These are phyloP conservation scores for Lampris megalopsis DNA, from an alignment of 2,113 vertebrate genomes.

Conservation along the genomic window DNA sequence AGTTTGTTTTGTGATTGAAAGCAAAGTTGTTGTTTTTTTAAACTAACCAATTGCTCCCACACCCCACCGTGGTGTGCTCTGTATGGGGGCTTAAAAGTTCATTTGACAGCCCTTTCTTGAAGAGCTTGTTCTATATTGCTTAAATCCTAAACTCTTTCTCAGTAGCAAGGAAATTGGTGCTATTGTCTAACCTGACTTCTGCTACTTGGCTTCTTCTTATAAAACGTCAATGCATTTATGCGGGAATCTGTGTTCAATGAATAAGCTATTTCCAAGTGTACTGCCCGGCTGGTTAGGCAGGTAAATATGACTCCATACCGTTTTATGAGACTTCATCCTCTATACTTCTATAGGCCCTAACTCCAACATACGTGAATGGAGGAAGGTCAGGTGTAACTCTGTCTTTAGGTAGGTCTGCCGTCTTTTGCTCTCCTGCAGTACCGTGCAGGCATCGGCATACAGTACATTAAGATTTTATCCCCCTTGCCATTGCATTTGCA, in stretches of 20 bases:
- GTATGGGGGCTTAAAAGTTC: neutral
- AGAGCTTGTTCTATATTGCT: no score
- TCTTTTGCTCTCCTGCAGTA: conserved; percentile 13
- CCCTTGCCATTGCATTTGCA: neutral
- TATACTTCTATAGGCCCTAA: neutral
- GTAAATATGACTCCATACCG: neutral
- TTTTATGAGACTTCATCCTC: neutral
- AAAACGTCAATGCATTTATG: neutral
- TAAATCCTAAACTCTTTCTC: no score
- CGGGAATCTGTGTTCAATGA: neutral
- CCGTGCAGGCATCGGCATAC: neutral
- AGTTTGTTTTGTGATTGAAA: no score
- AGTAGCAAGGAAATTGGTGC: no score
- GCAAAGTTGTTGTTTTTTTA: no score
- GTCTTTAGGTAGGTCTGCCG: conserved; percentile 3
- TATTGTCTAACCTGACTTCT: no score
- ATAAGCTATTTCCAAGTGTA: neutral
- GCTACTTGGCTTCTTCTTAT: no score
- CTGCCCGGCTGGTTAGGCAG: neutral
- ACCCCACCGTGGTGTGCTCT: neutral
- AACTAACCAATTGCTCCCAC: neutral
- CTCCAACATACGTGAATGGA: conserved; percentile 9
- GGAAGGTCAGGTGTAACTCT: neutral
- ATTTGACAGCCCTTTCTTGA: neutral
- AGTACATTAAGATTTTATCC: neutral